A percentile compares a stretch with the other conserved stretches of the same genome.
phyloP scores from a whole-genome alignment of 2,888 invertebrate species.

The Melanostoma mellinum region DNA sequence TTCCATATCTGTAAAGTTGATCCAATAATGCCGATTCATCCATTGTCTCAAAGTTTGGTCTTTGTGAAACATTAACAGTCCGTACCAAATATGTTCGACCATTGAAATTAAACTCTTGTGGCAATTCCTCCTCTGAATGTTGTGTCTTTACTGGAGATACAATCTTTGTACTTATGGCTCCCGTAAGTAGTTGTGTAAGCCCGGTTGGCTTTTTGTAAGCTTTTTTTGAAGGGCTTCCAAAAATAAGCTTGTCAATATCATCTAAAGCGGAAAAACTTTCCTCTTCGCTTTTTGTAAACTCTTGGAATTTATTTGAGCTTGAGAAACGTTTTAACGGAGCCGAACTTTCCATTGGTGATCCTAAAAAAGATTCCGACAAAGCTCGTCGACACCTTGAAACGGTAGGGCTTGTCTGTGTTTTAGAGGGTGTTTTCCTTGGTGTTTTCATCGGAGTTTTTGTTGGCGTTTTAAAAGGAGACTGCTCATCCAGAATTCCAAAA shows the following conservation, averaged over 20 bases:
- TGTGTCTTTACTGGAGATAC: conserved; percentile 28
- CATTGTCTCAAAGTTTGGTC: conserved; percentile 84
- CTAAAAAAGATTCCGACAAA: conserved; percentile 77
- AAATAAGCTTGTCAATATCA: conserved; percentile 79
- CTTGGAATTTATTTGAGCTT: conserved; percentile 69
- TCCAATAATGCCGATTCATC: conserved; percentile 84
- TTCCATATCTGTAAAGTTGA: conserved; percentile 86
- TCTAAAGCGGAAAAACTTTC: conserved; percentile 74
- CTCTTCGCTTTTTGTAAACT: conserved; percentile 74
- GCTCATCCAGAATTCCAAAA: conserved; percentile 78
- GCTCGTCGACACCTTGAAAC: conserved; percentile 61
- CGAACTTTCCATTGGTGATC: conserved; percentile 73
- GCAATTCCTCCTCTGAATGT: neutral
- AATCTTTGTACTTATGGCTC: conserved; percentile 74
- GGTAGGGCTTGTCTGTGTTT: neutral
- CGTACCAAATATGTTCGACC: conserved; percentile 80
- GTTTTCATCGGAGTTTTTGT: conserved; percentile 56
- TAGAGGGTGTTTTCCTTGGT: conserved; percentile 20
- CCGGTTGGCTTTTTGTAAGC: conserved; percentile 75
- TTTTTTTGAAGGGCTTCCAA: conserved; percentile 67
- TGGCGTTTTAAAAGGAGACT: conserved; percentile 73
- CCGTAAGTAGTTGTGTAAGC: conserved; percentile 77
- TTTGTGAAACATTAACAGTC: conserved; percentile 84
- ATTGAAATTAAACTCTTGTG: conserved; percentile 77
- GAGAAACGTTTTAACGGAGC: conserved; percentile 74